Evolutionary conservation across 1,140 invertebrate species (phyloP).

Genomic region (Geopemphigus sp.): DNA sequence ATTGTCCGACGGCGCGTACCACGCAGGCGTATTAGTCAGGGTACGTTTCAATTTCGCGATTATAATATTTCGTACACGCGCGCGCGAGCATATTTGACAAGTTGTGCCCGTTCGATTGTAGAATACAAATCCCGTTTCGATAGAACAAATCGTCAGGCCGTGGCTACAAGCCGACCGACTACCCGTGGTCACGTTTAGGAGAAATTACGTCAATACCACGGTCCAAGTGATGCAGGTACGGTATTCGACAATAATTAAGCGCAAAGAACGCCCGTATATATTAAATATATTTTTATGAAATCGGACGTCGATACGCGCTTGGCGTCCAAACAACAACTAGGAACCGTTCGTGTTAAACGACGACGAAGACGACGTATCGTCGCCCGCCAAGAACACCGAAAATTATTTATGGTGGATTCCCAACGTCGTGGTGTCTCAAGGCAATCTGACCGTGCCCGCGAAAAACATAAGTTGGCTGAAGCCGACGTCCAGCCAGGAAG

Average conservation of each 20-base stretch:
- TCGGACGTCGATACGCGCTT: background rate
- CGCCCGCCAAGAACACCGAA: conserved; percentile 52
- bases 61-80: background rate
- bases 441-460: conserved; percentile 59
- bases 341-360: conserved; percentile 52
- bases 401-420: conserved; percentile 69
- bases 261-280: no score
- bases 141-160: conserved; percentile 69
- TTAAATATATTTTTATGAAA: no score
- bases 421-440: conserved; percentile 61
- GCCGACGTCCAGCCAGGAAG: conserved; percentile 38
- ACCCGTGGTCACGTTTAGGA: conserved; percentile 72
- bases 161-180: conserved; percentile 81
- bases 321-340: conserved; percentile 35
- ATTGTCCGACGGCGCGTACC: conserved; percentile 66
- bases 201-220: conserved; percentile 66
- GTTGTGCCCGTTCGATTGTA: background rate
- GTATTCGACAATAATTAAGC: background rate
- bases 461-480: conserved; percentile 52
- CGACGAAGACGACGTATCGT: conserved; percentile 35
- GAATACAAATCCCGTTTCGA: conserved; percentile 54
- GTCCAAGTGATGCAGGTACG: conserved; percentile 68
- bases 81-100: background rate
- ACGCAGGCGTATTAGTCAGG: conserved; percentile 23
- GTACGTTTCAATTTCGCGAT: background rate